These are phyloP conservation scores for Alligator sinensis DNA, from an alignment of 2,113 vertebrate genomes.

Conservation along the genomic window DNA sequence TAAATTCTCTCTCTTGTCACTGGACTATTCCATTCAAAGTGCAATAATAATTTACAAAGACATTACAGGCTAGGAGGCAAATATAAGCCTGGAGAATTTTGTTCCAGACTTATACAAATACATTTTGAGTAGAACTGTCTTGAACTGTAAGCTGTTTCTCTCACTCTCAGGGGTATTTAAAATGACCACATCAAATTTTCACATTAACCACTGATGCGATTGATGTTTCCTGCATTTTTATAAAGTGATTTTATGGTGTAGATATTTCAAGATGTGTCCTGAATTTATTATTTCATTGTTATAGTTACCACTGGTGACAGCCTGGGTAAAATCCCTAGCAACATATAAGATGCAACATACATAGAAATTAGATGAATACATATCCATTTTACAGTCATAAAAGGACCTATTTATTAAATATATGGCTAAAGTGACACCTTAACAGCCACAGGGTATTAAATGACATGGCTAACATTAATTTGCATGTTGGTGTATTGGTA, in stretches of 20 bases:
- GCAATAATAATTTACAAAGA: background rate
- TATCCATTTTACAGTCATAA: conserved; percentile 68
- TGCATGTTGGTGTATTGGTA: conserved; percentile 52
- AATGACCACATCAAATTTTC: background rate
- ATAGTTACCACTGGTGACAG: conserved; percentile 71
- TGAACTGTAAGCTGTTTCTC: background rate
- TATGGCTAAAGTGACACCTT: conserved; percentile 71
- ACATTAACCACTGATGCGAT: background rate
- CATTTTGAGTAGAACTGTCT: conserved; percentile 10
- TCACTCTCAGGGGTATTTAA: conserved; percentile 40
- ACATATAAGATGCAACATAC: conserved; percentile 70
- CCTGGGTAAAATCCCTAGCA: conserved; percentile 71
- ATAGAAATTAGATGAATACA: conserved; percentile 70
- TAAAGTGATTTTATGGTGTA: conserved; percentile 47
- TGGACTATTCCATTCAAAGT: conserved; percentile 12
- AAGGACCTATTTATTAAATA: conserved; percentile 72
- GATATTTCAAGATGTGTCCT: conserved; percentile 56
- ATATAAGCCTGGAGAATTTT: background rate
- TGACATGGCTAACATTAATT: conserved; percentile 64
- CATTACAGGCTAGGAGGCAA: background rate
- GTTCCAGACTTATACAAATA: background rate
- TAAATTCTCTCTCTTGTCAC: background rate
- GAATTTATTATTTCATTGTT: conserved; percentile 70
- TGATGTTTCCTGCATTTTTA: conserved; percentile 38
- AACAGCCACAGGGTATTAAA: conserved; percentile 64